phyloP scores from a whole-genome alignment of 2,888 invertebrate species.

The Deroplatys truncata region DNA sequence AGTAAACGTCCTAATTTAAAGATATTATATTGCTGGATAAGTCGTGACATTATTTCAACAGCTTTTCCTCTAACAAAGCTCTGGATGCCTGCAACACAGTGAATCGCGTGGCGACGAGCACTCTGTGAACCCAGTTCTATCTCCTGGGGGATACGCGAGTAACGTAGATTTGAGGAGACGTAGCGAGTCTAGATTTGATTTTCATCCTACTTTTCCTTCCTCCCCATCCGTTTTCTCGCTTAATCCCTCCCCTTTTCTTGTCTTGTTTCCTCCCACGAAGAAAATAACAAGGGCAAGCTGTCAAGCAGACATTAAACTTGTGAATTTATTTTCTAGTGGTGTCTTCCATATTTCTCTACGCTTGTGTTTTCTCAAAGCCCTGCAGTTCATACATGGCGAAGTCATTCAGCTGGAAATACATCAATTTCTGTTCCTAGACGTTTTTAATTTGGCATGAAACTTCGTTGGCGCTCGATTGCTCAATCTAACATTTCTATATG shows the following conservation, averaged over 20 bases:
- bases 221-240: neutral
- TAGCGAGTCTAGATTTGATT: constrained; percentile 17
- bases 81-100: neutral
- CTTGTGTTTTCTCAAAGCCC: neutral
- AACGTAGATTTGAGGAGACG: neutral
- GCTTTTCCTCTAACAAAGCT: neutral
- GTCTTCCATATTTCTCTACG: neutral
- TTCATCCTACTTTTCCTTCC: constrained; percentile 3
- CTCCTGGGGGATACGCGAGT: neutral
- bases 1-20: too few species aligned
- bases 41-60: too few species aligned
- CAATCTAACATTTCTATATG: neutral
- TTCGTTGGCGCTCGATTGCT: neutral
- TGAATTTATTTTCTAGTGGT: neutral
- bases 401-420: neutral
- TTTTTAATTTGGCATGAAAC: neutral
- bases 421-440: neutral
- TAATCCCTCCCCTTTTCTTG: neutral
- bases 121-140: neutral
- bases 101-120: neutral
- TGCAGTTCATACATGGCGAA: neutral
- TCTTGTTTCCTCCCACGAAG: neutral
- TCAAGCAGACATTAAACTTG: neutral
- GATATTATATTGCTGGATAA: too few species aligned
- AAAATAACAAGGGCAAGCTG: neutral